Percentiles rank a stretch among this genome's conserved stretches.
phyloP scores from a whole-genome alignment of 2,888 invertebrate genomes.

The Troides oblongomaculatus region DNA sequence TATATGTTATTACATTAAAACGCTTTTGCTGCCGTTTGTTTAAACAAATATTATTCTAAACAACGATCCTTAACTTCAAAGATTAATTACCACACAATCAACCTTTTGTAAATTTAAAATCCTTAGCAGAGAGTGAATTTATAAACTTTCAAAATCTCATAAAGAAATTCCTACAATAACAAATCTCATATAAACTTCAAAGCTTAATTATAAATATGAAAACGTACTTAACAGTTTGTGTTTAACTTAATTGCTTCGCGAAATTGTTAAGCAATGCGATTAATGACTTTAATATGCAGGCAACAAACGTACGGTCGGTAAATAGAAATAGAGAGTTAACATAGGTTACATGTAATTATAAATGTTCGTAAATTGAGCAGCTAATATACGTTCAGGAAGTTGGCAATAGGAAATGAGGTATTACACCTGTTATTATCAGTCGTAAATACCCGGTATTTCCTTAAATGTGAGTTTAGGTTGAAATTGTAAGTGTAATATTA shows the following conservation, averaged over 20 bases:
- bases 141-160: too few relatives aligned
- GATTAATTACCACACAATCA: not conserved
- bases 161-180: too few relatives aligned
- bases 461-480: not conserved
- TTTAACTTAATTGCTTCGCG: not conserved
- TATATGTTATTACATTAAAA: too few relatives aligned
- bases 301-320: not conserved
- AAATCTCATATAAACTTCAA: not conserved
- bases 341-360: not conserved
- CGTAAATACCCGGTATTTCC: not conserved
- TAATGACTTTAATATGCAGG: not conserved
- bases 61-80: not conserved
- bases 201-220: not conserved
- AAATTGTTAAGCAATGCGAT: constrained; percentile 1
- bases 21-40: too few relatives aligned
- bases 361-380: not conserved
- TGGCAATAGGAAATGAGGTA: not conserved
- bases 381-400: not conserved
- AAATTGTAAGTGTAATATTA: not conserved
- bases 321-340: constrained; percentile 2
- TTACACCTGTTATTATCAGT: not conserved
- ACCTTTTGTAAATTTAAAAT: not conserved
- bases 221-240: not conserved
- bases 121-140: too few relatives aligned
- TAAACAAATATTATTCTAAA: too few relatives aligned